Percentiles rank a stretch among this genome's conserved stretches.
phyloP scores from a whole-genome alignment of 2,888 invertebrate species.

The Gryllus longicercus region DNA sequence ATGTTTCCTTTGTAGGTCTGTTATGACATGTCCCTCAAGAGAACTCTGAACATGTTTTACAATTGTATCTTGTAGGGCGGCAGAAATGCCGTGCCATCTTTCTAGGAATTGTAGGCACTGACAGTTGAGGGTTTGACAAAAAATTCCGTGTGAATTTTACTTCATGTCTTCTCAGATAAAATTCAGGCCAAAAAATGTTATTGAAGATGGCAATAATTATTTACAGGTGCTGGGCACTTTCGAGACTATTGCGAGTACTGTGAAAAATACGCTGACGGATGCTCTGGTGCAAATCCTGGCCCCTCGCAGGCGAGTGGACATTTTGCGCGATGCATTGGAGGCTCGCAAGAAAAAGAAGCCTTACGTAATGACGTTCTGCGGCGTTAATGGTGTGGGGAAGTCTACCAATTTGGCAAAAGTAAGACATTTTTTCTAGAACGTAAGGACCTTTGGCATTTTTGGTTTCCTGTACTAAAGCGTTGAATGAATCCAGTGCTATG shows the following conservation, averaged over 20 bases:
- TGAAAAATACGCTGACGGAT: constrained; percentile 83
- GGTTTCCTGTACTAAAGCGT: too few species aligned
- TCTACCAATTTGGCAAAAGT: constrained; percentile 96
- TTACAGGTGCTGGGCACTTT: constrained; percentile 84
- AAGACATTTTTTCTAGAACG: constrained; percentile 20
- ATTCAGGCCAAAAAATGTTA: constrained; percentile 18
- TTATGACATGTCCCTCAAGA: neutral
- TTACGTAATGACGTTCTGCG: constrained; percentile 95
- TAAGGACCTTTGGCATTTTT: too few species aligned
- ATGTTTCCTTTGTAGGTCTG: too few species aligned
- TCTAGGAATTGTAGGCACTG: neutral
- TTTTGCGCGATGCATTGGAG: constrained; percentile 93
- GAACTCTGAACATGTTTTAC: neutral
- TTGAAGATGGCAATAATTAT: constrained; percentile 28
- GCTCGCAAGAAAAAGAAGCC: constrained; percentile 80
- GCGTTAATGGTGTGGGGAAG: constrained; percentile 98
- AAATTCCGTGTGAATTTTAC: too few species aligned
- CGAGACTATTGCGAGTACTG: constrained; percentile 83
- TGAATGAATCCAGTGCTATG: too few species aligned
- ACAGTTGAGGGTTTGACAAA: too few species aligned
- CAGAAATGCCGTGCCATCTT: neutral
- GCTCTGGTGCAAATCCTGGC: constrained; percentile 91
- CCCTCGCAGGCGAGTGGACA: constrained; percentile 91
- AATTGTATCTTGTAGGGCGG: neutral
- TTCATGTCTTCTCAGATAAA: too few species aligned